phyloP scores from a whole-genome alignment of 2,888 invertebrate genomes.

The Teinopalpus imperialis region DNA sequence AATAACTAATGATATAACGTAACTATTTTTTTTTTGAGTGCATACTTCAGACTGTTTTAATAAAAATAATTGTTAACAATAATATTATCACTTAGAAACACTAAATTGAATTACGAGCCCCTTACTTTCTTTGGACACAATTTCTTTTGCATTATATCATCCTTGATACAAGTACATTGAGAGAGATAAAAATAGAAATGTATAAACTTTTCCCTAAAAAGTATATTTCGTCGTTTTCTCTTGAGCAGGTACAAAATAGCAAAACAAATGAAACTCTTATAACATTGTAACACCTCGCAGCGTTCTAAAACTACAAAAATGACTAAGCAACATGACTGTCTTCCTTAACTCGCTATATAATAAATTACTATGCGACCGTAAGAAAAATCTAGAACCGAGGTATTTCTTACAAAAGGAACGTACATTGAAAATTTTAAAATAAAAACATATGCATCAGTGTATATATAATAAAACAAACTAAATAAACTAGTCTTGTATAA shows the following conservation, averaged over 20 bases:
- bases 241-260: conserved; percentile 60
- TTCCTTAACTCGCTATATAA: conserved; percentile 59
- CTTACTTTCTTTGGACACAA: conserved; percentile 10
- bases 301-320: conserved; percentile 63
- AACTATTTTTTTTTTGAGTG: too few species aligned
- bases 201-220: too few species aligned
- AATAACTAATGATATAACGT: too few species aligned
- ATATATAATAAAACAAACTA: too few species aligned
- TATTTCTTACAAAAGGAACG: conserved; percentile 62
- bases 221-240: conserved; percentile 34
- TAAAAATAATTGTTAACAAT: too few species aligned
- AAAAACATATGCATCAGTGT: too few species aligned
- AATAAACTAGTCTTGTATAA: too few species aligned
- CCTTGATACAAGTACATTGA: conserved; percentile 1
- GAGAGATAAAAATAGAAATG: background rate
- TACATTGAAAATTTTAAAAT: conserved; percentile 35
- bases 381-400: conserved; percentile 55
- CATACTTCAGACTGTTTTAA: too few species aligned
- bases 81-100: background rate
- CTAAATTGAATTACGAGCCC: conserved; percentile 3
- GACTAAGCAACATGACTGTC: conserved; percentile 73
- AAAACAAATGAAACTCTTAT: conserved; percentile 37
- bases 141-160: conserved; percentile 17
- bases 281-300: conserved; percentile 32
- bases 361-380: conserved; percentile 51